Percentiles rank a stretch among this genome's conserved stretches.
Conservation (phyloP, 2,888 invertebrate species). For the Rotaria magnacalcarata region DNA sequence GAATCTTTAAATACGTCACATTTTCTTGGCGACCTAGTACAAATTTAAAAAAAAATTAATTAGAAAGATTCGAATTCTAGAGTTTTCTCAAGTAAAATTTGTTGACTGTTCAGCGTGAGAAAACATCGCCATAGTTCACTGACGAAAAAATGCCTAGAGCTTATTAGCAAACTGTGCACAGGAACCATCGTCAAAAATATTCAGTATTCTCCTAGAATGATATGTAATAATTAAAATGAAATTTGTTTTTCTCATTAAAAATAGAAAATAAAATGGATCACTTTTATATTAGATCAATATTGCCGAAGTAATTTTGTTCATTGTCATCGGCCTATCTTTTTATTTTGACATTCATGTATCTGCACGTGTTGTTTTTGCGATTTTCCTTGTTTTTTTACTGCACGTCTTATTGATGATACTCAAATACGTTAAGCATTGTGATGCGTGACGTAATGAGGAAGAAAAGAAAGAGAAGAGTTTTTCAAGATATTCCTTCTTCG, state of each 20-base stretch:
- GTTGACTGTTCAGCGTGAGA: background rate
- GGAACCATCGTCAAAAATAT: constrained; percentile 60
- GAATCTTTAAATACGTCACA: no score
- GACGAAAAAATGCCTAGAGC: background rate
- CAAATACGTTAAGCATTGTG: background rate
- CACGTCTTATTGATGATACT: background rate
- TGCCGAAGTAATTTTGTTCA: no score
- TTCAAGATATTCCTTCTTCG: background rate
- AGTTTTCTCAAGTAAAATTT: background rate
- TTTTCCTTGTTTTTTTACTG: background rate
- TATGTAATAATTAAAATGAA: no score
- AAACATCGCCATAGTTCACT: background rate
- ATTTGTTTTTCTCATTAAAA: background rate
- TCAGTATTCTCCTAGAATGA: no score
- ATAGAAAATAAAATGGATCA: background rate
- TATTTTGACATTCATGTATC: background rate
- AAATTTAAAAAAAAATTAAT: background rate
- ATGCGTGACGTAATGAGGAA: background rate
- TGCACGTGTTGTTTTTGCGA: background rate
- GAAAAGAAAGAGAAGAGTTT: background rate
- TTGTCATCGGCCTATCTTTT: background rate
- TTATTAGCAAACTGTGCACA: background rate
- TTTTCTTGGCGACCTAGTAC: background rate
- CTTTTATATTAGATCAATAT: no score
- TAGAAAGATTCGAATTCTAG: background rate